Conservation (phyloP, 2,113 vertebrate species). For the Melanerpes formicivorus region DNA sequence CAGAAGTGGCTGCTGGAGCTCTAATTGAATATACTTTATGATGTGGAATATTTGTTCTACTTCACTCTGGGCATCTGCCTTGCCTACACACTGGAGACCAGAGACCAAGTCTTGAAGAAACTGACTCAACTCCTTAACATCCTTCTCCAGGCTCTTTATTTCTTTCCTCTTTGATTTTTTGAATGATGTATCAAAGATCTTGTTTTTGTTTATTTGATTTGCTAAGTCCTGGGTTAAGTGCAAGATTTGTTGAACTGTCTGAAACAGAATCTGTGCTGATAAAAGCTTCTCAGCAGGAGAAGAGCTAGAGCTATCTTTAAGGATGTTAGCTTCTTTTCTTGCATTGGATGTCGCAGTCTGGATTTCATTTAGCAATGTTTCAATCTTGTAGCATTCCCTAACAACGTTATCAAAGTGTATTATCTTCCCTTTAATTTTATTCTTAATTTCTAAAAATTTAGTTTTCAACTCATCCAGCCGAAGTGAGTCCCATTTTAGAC, state of each 20-base stretch:
- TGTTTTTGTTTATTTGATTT: slow-evolving; percentile 74
- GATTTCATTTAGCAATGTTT: slow-evolving; percentile 75
- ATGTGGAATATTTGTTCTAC: slow-evolving; percentile 57
- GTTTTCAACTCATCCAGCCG: slow-evolving; percentile 63
- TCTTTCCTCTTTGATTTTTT: slow-evolving; percentile 75
- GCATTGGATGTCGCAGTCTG: slow-evolving; percentile 73
- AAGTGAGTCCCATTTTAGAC: slow-evolving; percentile 71
- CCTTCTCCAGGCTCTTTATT: slow-evolving; percentile 71
- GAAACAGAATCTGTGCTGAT: slow-evolving; percentile 74
- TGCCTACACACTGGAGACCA: slow-evolving; percentile 69
- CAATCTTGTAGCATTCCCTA: slow-evolving; percentile 72
- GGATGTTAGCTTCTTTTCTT: slow-evolving; percentile 68
- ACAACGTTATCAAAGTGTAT: slow-evolving; percentile 60
- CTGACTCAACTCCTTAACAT: slow-evolving; percentile 60
- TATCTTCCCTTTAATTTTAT: slow-evolving; percentile 75
- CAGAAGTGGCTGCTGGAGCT: slow-evolving; percentile 69
- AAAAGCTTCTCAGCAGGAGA: slow-evolving; percentile 66
- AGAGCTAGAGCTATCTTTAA: slow-evolving; percentile 49
- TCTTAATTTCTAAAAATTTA: slow-evolving; percentile 56
- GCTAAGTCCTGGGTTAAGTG: slow-evolving; percentile 70
- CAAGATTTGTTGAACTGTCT: slow-evolving; percentile 76
- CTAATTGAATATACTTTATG: slow-evolving; percentile 71
- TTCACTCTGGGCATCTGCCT: slow-evolving; percentile 72
- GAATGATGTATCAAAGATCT: slow-evolving; percentile 75
- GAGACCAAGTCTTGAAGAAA: slow-evolving; percentile 72